Conservation (phyloP, 2,113 vertebrate genomes). For the Pseudonaja textilis region DNA sequence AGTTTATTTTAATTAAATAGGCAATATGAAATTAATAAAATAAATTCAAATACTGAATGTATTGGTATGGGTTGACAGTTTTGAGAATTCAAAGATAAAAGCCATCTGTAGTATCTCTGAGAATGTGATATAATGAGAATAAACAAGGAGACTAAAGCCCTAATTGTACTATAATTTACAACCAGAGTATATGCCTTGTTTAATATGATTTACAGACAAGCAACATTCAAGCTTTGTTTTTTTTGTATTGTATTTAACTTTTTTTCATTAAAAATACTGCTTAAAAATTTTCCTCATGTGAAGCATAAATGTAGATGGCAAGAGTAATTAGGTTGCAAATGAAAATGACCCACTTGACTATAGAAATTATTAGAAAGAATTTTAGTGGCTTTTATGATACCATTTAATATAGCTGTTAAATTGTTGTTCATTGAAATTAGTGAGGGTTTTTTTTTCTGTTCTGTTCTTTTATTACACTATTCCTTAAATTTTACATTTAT, state of each 20-base stretch:
- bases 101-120: background rate
- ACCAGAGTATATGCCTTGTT: constrained; percentile 47
- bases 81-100: constrained; percentile 21
- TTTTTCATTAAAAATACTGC: constrained; percentile 57
- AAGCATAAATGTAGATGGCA: constrained; percentile 56
- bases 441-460: background rate
- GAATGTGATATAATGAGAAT: constrained; percentile 24
- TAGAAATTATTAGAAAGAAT: constrained; percentile 45
- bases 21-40: constrained; percentile 10
- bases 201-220: constrained; percentile 32
- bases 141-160: constrained; percentile 50
- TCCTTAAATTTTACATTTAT: background rate
- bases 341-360: constrained; percentile 56
- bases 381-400: constrained; percentile 58
- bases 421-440: background rate
- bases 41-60: constrained; percentile 25
- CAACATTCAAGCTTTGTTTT: constrained; percentile 41
- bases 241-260: constrained; percentile 54
- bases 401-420: constrained; percentile 7
- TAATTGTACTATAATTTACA: constrained; percentile 55
- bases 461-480: background rate
- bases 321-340: constrained; percentile 59
- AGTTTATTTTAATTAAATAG: background rate
- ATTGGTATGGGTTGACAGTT: constrained; percentile 7
- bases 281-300: constrained; percentile 56